phyloP scores from a whole-genome alignment of 2,888 invertebrate genomes.

The Drosophila neutralis region DNA sequence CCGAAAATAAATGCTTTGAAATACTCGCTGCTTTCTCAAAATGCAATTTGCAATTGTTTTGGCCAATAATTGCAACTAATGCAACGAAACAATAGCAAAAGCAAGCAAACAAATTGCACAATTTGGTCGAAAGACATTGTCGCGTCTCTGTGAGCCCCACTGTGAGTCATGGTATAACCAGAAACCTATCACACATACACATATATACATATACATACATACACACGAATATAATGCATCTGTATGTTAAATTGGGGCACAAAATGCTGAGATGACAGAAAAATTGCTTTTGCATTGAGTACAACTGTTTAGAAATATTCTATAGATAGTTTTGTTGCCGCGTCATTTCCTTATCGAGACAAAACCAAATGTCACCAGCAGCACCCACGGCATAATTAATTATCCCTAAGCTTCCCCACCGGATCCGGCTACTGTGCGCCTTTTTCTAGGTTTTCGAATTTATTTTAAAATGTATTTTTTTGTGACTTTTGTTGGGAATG shows the following conservation, averaged over 20 bases:
- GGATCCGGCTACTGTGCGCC: constrained; percentile 44
- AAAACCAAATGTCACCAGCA: constrained; percentile 63
- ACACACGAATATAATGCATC: constrained; percentile 20
- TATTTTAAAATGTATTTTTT: background rate
- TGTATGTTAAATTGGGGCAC: constrained; percentile 49
- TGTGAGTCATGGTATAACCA: constrained; percentile 44
- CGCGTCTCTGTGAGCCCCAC: constrained; percentile 17
- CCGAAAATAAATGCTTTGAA: constrained; percentile 47
- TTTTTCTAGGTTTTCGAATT: constrained; percentile 36
- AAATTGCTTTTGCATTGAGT: constrained; percentile 26
- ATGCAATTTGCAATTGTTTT: constrained; percentile 76
- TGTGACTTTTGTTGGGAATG: constrained; percentile 25
- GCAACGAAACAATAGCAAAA: constrained; percentile 53
- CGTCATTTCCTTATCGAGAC: constrained; percentile 75
- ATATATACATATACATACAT: background rate
- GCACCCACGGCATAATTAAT: constrained; percentile 68
- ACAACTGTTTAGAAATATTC: constrained; percentile 33
- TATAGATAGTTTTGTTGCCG: constrained; percentile 49
- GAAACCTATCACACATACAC: constrained; percentile 18
- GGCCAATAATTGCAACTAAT: constrained; percentile 76
- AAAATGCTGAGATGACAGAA: constrained; percentile 55
- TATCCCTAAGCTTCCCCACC: constrained; percentile 42
- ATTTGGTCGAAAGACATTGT: constrained; percentile 62
- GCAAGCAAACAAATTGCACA: constrained; percentile 65
- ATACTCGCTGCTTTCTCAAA: constrained; percentile 58